Evolutionary conservation across 2,888 invertebrate genomes (phyloP).

Genomic region (Deladenus siricidicola): DNA sequence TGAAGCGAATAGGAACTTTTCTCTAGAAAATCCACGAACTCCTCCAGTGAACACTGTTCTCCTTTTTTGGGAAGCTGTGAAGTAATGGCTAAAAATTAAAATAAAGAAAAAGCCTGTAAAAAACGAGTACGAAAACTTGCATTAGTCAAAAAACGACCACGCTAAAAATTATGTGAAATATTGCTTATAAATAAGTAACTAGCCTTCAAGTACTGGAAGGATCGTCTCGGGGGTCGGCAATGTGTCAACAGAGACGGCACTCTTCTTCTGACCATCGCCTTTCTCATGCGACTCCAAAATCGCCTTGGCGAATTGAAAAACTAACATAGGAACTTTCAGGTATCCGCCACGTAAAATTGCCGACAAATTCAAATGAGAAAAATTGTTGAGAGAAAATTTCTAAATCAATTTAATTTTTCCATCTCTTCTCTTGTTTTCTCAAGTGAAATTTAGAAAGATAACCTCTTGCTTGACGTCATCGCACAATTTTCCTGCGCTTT

Average conservation of each 20-base stretch:
- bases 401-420: not conserved
- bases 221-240: not conserved
- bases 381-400: not conserved
- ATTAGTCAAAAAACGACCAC: not conserved
- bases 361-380: not conserved
- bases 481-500: not conserved
- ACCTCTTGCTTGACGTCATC: not conserved
- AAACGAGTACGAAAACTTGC: not conserved
- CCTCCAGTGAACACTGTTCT: not conserved
- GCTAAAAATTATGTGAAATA: not conserved
- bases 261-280: not conserved
- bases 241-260: not conserved
- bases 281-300: not conserved
- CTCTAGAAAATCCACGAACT: not conserved
- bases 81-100: not conserved
- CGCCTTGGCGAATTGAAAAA: not conserved
- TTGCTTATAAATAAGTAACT: not conserved
- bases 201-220: not conserved
- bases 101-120: not conserved
- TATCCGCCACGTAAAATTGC: not conserved
- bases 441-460: not conserved
- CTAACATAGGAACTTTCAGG: not conserved
- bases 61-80: not conserved
- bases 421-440: not conserved
- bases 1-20: not conserved